Evolutionary conservation across 2,888 invertebrate genomes (phyloP).

Genomic region (Carterocephalus palaemon): DNA sequence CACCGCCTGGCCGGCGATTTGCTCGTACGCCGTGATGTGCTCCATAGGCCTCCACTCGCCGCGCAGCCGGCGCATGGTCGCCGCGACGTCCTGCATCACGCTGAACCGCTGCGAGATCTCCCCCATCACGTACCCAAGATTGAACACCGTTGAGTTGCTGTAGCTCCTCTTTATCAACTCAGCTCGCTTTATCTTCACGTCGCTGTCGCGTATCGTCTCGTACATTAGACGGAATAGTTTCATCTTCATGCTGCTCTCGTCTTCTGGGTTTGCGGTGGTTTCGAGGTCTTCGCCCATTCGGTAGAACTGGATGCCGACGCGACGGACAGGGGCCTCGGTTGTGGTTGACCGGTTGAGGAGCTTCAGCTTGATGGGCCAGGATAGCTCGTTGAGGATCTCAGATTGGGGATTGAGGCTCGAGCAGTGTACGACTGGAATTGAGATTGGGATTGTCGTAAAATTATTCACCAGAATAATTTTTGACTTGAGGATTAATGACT

Average conservation of each 20-base stretch:
- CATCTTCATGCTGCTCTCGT: conserved; percentile 54
- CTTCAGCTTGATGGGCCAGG: conserved; percentile 33
- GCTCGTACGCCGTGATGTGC: conserved; percentile 64
- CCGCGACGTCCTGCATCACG: conserved; percentile 48
- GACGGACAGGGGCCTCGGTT: conserved; percentile 9
- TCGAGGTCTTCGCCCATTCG: not conserved
- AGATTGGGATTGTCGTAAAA: too few species aligned
- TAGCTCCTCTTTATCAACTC: conserved; percentile 50
- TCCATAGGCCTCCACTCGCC: conserved; percentile 58
- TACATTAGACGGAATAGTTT: conserved; percentile 63
- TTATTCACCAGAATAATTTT: too few species aligned
- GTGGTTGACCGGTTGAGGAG: conserved; percentile 20
- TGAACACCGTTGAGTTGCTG: conserved; percentile 46
- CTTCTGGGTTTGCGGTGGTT: conserved; percentile 21
- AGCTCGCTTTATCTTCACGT: conserved; percentile 51
- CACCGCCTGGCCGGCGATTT: conserved; percentile 57
- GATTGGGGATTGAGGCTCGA: conserved; percentile 12
- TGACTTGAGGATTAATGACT: too few species aligned
- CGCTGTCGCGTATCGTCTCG: conserved; percentile 56
- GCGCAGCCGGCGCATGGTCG: conserved; percentile 45
- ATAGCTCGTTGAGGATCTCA: conserved; percentile 34
- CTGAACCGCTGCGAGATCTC: conserved; percentile 53
- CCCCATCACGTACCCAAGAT: conserved; percentile 53
- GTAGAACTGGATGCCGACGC: conserved; percentile 30
- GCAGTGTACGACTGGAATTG: not conserved